These are phyloP conservation scores for Laspeyria flexula DNA, from an alignment of 2,888 invertebrate species.

Conservation along the genomic window DNA sequence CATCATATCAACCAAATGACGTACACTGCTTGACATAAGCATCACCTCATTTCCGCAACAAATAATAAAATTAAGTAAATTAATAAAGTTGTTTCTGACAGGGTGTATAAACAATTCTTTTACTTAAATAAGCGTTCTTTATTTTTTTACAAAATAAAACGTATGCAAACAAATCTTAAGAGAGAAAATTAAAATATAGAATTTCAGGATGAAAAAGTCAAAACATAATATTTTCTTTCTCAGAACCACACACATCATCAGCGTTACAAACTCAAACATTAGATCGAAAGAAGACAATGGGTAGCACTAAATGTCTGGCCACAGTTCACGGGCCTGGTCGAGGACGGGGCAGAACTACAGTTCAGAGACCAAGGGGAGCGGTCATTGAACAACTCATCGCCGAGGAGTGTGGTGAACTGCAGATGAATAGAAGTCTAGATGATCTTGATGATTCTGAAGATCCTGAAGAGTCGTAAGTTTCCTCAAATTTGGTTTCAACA, in stretches of 20 bases:
- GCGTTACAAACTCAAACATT: conserved; percentile 80
- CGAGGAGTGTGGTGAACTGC: conserved; percentile 76
- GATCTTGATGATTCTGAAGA: conserved; percentile 88
- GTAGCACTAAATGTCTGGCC: conserved; percentile 72
- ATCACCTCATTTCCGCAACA: too few species aligned
- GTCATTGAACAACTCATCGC: conserved; percentile 79
- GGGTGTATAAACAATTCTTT: too few species aligned
- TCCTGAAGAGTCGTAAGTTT: conserved; percentile 80
- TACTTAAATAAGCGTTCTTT: too few species aligned
- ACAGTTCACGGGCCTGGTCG: conserved; percentile 74
- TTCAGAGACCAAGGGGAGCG: conserved; percentile 73
- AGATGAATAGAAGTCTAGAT: conserved; percentile 79
- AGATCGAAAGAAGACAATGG: conserved; percentile 66
- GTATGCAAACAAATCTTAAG: too few species aligned
- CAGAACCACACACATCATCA: conserved; percentile 81
- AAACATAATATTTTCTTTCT: conserved; percentile 21
- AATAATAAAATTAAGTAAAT: too few species aligned
- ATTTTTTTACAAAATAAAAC: too few species aligned
- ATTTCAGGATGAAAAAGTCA: too few species aligned
- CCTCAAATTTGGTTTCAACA: background rate
- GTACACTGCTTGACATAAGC: too few species aligned
- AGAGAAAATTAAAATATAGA: too few species aligned
- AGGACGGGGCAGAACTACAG: conserved; percentile 61
- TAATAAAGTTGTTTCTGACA: too few species aligned
- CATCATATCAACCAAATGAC: too few species aligned